Conservation (phyloP, 2,797 vertebrate genomes). For the Phataginus tricuspis region DNA sequence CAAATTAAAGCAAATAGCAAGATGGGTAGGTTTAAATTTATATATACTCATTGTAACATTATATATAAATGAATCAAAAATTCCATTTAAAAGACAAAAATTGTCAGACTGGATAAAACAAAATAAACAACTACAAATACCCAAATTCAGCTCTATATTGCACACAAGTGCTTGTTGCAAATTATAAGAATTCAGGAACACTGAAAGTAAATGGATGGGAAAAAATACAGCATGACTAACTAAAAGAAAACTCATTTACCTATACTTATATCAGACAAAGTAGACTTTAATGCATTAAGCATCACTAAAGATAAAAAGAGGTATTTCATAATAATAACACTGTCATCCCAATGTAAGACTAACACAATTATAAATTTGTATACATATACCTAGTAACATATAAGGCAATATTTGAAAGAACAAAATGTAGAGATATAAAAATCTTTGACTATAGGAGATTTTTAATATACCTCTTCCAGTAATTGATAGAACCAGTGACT, state of each 20-base stretch:
- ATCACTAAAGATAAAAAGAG: background rate
- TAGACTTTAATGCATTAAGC: background rate
- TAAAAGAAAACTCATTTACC: background rate
- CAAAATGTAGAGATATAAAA: constrained; percentile 2
- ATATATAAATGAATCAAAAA: constrained; percentile 14
- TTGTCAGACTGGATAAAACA: background rate
- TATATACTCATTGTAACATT: background rate
- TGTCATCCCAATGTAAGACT: background rate
- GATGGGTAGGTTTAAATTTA: background rate
- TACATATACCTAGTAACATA: background rate
- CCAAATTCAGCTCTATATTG: background rate
- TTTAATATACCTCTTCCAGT: background rate
- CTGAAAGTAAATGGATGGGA: background rate
- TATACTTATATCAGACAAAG: background rate
- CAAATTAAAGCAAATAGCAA: background rate
- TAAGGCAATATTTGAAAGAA: background rate
- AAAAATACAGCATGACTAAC: background rate
- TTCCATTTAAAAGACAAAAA: background rate
- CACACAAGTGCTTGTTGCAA: background rate
- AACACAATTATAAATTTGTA: background rate
- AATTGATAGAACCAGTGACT: background rate
- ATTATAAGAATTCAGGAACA: background rate
- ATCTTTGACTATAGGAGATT: background rate
- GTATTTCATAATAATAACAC: background rate
- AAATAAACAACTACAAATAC: background rate